Evolutionary conservation across 53 echinoderm and acorn worm genomes (phyloP).

Genomic region (Holothuria leucospilota): DNA sequence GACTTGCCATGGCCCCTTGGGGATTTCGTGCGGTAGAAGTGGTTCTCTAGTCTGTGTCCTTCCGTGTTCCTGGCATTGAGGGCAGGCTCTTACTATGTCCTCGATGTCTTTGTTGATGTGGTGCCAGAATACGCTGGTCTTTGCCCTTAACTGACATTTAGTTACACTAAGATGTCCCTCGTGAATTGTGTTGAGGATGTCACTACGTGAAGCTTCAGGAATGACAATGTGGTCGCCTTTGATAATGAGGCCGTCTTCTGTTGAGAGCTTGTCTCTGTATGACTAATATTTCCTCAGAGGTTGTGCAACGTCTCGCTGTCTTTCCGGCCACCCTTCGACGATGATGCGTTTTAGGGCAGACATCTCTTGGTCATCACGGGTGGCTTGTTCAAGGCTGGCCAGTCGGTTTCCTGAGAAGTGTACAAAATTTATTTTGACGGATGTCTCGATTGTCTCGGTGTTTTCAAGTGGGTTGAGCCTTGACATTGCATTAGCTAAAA

Average conservation of each 20-base stretch:
- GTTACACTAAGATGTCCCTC: conserved; percentile 59
- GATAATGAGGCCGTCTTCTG: conserved; percentile 58
- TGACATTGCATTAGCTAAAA: conserved; percentile 63
- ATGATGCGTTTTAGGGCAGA: conserved; percentile 54
- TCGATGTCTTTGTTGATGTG: conserved; percentile 61
- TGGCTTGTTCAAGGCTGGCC: conserved; percentile 45
- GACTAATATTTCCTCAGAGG: conserved; percentile 68
- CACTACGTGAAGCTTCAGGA: conserved; percentile 30
- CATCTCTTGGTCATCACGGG: conserved; percentile 55
- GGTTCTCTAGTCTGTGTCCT: conserved; percentile 58
- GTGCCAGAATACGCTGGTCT: conserved; percentile 61
- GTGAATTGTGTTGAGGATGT: conserved; percentile 55
- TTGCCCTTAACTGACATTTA: conserved; percentile 59
- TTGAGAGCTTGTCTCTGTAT: conserved; percentile 62
- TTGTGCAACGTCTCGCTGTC: conserved; percentile 50
- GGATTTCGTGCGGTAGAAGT: conserved; percentile 52
- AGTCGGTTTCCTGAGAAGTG: conserved; percentile 63
- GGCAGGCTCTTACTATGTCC: conserved; percentile 32
- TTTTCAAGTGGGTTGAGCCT: conserved; percentile 55
- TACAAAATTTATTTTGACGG: conserved; percentile 52
- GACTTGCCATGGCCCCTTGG: conserved; percentile 62
- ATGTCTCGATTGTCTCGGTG: conserved; percentile 7
- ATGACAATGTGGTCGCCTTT: conserved; percentile 53
- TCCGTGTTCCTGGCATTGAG: conserved; percentile 50
- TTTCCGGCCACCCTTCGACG: conserved; percentile 65